A percentile compares a stretch with the other conserved stretches of the same genome.
Evolutionary conservation across 2,888 invertebrate species (phyloP).

Genomic region (Yponomeuta sedellus): DNA sequence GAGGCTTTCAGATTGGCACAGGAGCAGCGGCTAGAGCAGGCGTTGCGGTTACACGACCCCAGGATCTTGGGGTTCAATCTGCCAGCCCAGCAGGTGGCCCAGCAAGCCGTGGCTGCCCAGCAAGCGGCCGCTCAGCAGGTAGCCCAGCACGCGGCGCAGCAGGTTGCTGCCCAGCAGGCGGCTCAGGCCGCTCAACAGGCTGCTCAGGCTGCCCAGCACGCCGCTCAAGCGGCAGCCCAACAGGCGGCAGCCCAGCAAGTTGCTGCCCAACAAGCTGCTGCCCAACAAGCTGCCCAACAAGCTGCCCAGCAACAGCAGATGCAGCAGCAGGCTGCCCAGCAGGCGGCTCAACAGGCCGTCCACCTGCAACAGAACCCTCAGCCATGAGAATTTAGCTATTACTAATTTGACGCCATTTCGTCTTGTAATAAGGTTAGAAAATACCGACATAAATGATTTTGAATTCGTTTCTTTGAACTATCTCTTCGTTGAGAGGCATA

Average conservation of each 20-base stretch:
- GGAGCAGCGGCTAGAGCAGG: slow-evolving; percentile 89
- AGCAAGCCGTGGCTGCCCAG: slow-evolving; percentile 37
- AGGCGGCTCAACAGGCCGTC: slow-evolving; percentile 39
- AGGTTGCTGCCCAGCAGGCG: slow-evolving; percentile 38
- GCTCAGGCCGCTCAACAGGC: slow-evolving; percentile 21
- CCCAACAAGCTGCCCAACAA: slow-evolving; percentile 42
- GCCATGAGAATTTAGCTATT: slow-evolving; percentile 89
- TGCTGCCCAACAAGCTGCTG: slow-evolving; percentile 27
- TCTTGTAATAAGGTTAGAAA: slow-evolving; percentile 26
- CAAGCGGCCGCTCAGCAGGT: slow-evolving; percentile 16
- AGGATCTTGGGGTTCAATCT: slow-evolving; percentile 87
- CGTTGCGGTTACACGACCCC: slow-evolving; percentile 88
- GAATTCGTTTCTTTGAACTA: too few relatives aligned
- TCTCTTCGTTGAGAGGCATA: too few relatives aligned
- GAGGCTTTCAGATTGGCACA: slow-evolving; percentile 83
- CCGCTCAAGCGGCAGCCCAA: slow-evolving; percentile 35
- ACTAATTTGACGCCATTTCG: slow-evolving; percentile 80
- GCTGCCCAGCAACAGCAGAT: slow-evolving; percentile 42
- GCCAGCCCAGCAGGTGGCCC: slow-evolving; percentile 48
- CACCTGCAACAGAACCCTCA: slow-evolving; percentile 73
- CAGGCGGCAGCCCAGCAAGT: slow-evolving; percentile 34
- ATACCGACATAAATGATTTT: not conserved
- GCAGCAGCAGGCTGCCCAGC: slow-evolving; percentile 33
- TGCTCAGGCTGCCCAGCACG: slow-evolving; percentile 22
- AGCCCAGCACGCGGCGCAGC: slow-evolving; percentile 30